Conservation (phyloP, 2,113 vertebrate genomes). For the Chloroceryle aenea region DNA sequence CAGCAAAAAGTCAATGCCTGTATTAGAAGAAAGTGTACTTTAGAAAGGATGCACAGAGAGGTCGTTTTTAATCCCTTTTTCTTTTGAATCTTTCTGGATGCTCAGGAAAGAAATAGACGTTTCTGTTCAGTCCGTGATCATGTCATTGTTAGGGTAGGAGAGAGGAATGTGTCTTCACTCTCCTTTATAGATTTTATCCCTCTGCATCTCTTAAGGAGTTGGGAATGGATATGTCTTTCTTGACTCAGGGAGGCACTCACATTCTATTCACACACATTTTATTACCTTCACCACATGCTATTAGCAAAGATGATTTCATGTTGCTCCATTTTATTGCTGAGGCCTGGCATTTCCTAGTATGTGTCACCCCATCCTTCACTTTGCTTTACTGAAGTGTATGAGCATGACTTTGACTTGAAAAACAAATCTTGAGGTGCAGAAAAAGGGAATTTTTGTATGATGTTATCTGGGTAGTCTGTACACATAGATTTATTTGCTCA, state of each 20-base stretch:
- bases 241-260: conserved; percentile 24
- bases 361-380: not conserved
- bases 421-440: not conserved
- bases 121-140: not conserved
- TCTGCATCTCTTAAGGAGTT: not conserved
- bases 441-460: not conserved
- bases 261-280: not conserved
- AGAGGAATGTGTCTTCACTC: not conserved
- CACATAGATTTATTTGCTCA: not conserved
- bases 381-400: not conserved
- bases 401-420: not conserved
- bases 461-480: not conserved
- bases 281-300: not conserved
- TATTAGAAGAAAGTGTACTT: not conserved
- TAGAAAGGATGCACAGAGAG: not conserved
- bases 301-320: conserved; percentile 20
- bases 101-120: not conserved
- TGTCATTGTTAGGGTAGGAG: not conserved
- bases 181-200: not conserved
- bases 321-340: conserved; percentile 6
- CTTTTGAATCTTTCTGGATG: not conserved
- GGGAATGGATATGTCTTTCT: not conserved
- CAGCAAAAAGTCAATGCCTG: not conserved
- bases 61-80: not conserved
- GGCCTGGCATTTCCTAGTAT: conserved; percentile 45